These are phyloP conservation scores for Gastrophryne carolinensis DNA, from an alignment of 2,797 vertebrate genomes.

Conservation along the genomic window DNA sequence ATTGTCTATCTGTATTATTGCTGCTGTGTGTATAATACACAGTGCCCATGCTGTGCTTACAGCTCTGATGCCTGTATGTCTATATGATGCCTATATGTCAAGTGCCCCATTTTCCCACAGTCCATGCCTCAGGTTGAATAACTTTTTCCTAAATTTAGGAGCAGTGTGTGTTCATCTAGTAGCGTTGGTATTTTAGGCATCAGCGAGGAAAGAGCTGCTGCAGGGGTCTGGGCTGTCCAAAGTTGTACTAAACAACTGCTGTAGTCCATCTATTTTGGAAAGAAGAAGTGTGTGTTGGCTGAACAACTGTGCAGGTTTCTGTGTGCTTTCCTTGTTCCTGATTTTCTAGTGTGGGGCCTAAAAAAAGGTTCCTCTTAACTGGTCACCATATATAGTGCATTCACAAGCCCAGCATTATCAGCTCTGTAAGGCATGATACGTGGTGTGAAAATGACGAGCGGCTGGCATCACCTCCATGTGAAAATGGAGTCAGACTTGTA, in stretches of 20 bases:
- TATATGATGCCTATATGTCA: too few species aligned
- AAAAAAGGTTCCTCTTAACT: background rate
- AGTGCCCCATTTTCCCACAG: background rate
- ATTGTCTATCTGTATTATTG: too few species aligned
- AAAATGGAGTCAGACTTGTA: background rate
- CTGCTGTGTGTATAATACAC: too few species aligned
- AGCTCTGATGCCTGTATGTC: too few species aligned
- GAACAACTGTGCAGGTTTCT: background rate
- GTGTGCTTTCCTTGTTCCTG: background rate
- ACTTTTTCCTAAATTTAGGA: background rate
- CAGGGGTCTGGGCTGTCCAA: background rate
- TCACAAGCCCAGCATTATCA: slow-evolving; percentile 1
- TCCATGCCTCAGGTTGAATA: background rate
- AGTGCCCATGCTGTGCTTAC: too few species aligned
- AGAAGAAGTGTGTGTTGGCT: too few species aligned
- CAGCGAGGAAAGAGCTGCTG: background rate
- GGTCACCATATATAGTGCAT: background rate
- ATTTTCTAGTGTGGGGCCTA: background rate
- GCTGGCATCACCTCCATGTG: slow-evolving; percentile 5
- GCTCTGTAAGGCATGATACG: background rate
- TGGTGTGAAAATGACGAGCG: background rate
- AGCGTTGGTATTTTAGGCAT: background rate
- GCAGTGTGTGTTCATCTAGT: background rate
- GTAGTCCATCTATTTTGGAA: background rate
- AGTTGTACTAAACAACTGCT: background rate